Percentiles rank a stretch among this genome's conserved stretches.
These are phyloP conservation scores for Apeira syringaria DNA, from an alignment of 2,888 invertebrate species.

Conservation along the genomic window DNA sequence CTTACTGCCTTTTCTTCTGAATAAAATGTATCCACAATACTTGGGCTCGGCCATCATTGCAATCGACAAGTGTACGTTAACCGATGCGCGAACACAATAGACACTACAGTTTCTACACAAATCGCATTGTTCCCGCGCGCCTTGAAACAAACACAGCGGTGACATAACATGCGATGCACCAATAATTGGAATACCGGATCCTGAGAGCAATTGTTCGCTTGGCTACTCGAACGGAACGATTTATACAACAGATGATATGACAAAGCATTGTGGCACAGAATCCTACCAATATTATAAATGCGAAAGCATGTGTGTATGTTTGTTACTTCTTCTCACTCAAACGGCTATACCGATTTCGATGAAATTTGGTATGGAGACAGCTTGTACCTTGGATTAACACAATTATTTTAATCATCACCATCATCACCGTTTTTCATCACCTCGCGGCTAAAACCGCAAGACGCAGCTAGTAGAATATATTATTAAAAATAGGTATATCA, in stretches of 20 bases:
- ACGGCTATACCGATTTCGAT: too few relatives aligned
- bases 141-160: constrained; percentile 25
- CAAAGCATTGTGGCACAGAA: too few relatives aligned
- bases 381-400: too few relatives aligned
- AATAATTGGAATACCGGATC: constrained; percentile 30
- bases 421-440: too few relatives aligned
- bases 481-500: too few relatives aligned
- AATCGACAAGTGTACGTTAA: constrained; percentile 17
- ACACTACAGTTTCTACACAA: constrained; percentile 26
- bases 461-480: too few relatives aligned
- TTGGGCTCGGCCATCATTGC: constrained; percentile 9
- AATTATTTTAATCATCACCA: too few relatives aligned
- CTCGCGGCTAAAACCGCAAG: too few relatives aligned
- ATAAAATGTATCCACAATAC: neutral
- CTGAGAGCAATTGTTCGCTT: constrained; percentile 14
- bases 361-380: too few relatives aligned
- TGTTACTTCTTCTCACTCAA: too few relatives aligned
- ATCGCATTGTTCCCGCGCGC: constrained; percentile 27
- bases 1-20: neutral
- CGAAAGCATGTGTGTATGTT: too few relatives aligned
- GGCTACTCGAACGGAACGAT: constrained; percentile 7
- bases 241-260: neutral
- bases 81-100: constrained; percentile 31
- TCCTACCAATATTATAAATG: too few relatives aligned
- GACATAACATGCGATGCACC: constrained; percentile 29